phyloP scores from a whole-genome alignment of 2,888 invertebrate genomes.

The Arrhopalites spinosus region DNA sequence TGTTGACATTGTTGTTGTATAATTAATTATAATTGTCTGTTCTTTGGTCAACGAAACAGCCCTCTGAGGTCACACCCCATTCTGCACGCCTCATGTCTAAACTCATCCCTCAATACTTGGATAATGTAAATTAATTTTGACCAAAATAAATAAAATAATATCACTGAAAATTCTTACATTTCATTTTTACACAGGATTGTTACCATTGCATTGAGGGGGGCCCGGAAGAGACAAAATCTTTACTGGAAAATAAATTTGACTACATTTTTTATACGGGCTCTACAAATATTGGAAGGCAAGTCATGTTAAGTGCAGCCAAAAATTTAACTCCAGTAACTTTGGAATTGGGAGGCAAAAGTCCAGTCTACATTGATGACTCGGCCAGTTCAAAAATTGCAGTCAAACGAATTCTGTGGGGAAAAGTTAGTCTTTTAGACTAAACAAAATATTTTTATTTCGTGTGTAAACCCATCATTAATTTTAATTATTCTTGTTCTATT shows the following conservation, averaged over 20 bases:
- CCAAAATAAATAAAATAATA: neutral
- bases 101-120: constrained; percentile 62
- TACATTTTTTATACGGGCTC: constrained; percentile 66
- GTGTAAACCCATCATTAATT: neutral
- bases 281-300: constrained; percentile 61
- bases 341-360: constrained; percentile 90
- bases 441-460: neutral
- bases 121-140: constrained; percentile 50
- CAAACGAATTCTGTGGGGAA: constrained; percentile 91
- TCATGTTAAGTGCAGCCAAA: constrained; percentile 73
- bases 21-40: no score
- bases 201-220: constrained; percentile 62
- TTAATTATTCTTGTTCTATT: neutral
- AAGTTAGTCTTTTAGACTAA: constrained; percentile 59
- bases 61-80: constrained; percentile 62
- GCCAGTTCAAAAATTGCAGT: constrained; percentile 72
- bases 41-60: no score
- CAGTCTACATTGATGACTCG: constrained; percentile 84
- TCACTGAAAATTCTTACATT: no score
- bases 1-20: no score
- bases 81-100: constrained; percentile 61
- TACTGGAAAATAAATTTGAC: constrained; percentile 64
- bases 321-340: constrained; percentile 90
- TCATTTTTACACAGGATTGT: constrained; percentile 49
- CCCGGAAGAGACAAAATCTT: constrained; percentile 65